A percentile compares a stretch with the other conserved stretches of the same genome.
These are phyloP conservation scores for Nannoperca australis DNA, from an alignment of 2,797 vertebrate species.

Conservation along the genomic window DNA sequence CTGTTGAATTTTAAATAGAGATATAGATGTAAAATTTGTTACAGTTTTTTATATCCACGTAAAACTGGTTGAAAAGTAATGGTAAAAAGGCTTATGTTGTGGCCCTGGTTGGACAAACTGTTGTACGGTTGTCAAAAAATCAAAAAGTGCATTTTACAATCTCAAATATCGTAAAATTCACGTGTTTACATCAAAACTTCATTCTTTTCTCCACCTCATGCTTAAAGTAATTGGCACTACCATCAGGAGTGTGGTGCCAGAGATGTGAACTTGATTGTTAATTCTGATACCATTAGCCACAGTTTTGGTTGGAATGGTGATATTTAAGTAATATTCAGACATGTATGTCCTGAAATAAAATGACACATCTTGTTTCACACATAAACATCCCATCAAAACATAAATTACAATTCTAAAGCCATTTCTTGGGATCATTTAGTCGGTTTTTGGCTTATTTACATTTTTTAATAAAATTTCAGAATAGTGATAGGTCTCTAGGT, in stretches of 20 bases:
- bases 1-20: background rate
- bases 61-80: background rate
- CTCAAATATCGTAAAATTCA: background rate
- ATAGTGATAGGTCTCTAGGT: slow-evolving; percentile 1
- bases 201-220: background rate
- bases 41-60: background rate
- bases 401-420: background rate
- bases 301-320: background rate
- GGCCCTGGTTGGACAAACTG: background rate
- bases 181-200: background rate
- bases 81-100: background rate
- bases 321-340: background rate
- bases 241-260: background rate
- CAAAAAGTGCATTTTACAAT: background rate
- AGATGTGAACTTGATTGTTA: background rate
- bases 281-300: background rate
- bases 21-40: background rate
- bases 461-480: background rate
- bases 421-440: background rate
- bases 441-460: background rate
- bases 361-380: background rate
- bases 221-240: background rate
- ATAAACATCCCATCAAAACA: background rate
- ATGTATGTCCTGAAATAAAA: background rate
- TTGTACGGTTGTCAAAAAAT: too few species aligned